Percentiles rank a stretch among this genome's conserved stretches.
These are phyloP conservation scores for Thecophora atra DNA, from an alignment of 2,888 invertebrate genomes.

Conservation along the genomic window DNA sequence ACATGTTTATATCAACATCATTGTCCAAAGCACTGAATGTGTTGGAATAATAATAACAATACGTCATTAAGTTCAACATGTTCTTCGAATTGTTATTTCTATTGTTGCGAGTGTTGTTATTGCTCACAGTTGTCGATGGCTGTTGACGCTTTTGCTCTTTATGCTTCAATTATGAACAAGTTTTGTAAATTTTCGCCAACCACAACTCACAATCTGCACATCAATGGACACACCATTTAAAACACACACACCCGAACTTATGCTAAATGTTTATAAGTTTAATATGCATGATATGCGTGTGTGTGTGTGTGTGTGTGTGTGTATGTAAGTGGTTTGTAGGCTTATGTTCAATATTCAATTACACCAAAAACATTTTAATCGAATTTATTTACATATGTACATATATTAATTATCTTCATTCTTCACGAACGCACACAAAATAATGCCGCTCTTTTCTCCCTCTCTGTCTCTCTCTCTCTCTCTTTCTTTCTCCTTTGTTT, in stretches of 20 bases:
- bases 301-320: too few species aligned
- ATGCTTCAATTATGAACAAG: constrained; percentile 12
- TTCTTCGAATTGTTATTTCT: constrained; percentile 4
- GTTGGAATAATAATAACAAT: too few species aligned
- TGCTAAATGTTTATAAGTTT: too few species aligned
- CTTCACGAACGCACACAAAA: background rate
- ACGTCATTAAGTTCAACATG: too few species aligned
- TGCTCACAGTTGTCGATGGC: background rate
- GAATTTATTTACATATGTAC: constrained; percentile 13
- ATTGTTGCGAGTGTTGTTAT: background rate
- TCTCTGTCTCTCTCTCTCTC: constrained; percentile 7
- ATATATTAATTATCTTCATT: background rate
- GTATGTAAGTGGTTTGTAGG: too few species aligned
- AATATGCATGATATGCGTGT: too few species aligned
- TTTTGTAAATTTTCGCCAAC: constrained; percentile 15
- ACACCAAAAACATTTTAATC: background rate
- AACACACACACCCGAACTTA: background rate
- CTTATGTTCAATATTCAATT: constrained; percentile 1
- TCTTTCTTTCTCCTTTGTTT: constrained; percentile 35
- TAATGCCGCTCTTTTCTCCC: background rate
- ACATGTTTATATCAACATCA: too few species aligned
- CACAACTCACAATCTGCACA: background rate
- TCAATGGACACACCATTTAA: background rate
- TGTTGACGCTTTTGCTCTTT: background rate
- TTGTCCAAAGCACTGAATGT: too few species aligned